Evolutionary conservation across 2,113 vertebrate species (phyloP).

Genomic region (Empidonax traillii): DNA sequence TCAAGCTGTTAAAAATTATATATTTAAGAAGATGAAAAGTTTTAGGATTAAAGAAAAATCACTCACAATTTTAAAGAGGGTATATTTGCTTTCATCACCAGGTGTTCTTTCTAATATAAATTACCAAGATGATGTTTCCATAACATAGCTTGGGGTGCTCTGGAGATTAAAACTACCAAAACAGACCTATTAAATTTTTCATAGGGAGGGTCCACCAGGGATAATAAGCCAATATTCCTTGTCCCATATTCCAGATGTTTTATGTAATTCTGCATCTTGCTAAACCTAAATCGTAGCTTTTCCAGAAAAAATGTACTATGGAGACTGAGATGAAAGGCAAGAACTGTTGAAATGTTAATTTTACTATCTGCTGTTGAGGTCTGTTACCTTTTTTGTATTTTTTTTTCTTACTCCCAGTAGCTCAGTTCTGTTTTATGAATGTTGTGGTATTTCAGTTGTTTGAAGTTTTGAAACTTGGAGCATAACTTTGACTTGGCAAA

Average conservation of each 20-base stretch:
- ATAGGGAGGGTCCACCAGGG: slow-evolving; percentile 91
- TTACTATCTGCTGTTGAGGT: slow-evolving; percentile 96
- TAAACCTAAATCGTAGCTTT: slow-evolving; percentile 85
- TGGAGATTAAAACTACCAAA: slow-evolving; percentile 93
- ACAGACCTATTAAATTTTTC: slow-evolving; percentile 98
- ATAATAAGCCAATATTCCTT: slow-evolving; percentile 96
- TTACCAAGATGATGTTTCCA: slow-evolving; percentile 94
- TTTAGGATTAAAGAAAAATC: slow-evolving; percentile 72
- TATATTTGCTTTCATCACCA: slow-evolving; percentile 90
- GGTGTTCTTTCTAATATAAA: slow-evolving; percentile 94
- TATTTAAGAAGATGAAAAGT: slow-evolving; percentile 74
- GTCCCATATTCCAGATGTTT: slow-evolving; percentile 96
- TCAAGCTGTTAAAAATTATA: slow-evolving; percentile 64
- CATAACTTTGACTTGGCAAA: slow-evolving; percentile 84
- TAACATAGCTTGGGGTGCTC: slow-evolving; percentile 89
- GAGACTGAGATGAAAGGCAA: slow-evolving; percentile 95
- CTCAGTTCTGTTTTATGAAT: slow-evolving; percentile 95
- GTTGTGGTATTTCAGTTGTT: slow-evolving; percentile 93
- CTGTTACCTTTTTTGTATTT: slow-evolving; percentile 90
- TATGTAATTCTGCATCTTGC: slow-evolving; percentile 89
- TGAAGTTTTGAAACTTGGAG: slow-evolving; percentile 88
- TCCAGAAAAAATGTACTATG: slow-evolving; percentile 82
- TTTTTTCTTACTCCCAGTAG: slow-evolving; percentile 87
- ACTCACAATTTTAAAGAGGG: slow-evolving; percentile 71
- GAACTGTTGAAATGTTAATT: slow-evolving; percentile 99